Evolutionary conservation across 2,888 invertebrate genomes (phyloP).

Genomic region (Gymnocheta viridis): DNA sequence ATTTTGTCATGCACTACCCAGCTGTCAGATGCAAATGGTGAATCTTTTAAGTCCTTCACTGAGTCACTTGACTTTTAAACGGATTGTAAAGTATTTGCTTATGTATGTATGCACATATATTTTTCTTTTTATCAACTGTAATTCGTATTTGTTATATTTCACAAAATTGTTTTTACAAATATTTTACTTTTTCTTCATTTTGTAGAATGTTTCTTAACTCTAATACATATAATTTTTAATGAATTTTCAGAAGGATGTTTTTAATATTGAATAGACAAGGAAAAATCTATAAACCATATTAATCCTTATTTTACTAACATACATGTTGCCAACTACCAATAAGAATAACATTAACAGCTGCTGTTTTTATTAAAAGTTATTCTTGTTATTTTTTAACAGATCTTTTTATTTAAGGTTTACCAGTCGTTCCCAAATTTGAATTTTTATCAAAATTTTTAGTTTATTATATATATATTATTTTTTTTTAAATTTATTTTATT

Average conservation of each 20-base stretch:
- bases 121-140: background rate
- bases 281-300: conserved; percentile 46
- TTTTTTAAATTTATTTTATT: no score
- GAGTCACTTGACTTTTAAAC: conserved; percentile 11
- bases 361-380: background rate
- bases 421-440: background rate
- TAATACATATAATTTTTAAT: background rate
- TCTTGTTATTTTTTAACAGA: background rate
- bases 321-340: conserved; percentile 41
- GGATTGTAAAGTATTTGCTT: background rate
- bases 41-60: background rate
- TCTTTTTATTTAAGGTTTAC: background rate
- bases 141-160: background rate
- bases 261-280: conserved; percentile 10
- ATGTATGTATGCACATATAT: no score
- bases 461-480: no score
- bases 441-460: no score
- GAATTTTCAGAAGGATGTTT: conserved; percentile 37
- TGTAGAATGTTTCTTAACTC: background rate
- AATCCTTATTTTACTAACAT: conserved; percentile 37
- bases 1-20: conserved; percentile 79
- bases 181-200: conserved; percentile 7
- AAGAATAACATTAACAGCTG: conserved; percentile 6
- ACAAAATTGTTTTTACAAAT: background rate
- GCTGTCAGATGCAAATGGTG: background rate